Evolutionary conservation across 2,113 vertebrate genomes (phyloP).

Genomic region (Halichoeres trimaculatus): DNA sequence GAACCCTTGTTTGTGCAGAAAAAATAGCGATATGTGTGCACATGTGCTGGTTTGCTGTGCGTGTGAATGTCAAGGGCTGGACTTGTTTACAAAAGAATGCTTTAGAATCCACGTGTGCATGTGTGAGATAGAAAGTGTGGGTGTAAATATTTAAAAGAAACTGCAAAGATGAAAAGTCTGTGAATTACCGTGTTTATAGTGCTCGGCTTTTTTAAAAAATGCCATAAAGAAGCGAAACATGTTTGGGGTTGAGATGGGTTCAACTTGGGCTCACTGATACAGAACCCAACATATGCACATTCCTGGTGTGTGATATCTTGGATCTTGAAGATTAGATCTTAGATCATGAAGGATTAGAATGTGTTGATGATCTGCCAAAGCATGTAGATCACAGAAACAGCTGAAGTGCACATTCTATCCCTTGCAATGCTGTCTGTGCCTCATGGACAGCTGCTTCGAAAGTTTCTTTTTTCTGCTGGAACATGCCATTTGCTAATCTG

Average conservation of each 20-base stretch:
- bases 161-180: neutral
- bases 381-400: too few species aligned
- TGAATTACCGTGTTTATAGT: neutral
- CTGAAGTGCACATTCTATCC: too few species aligned
- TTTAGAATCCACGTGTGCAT: slow-evolving; percentile 3
- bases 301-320: too few species aligned
- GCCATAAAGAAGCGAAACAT: neutral
- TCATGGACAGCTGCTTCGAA: too few species aligned
- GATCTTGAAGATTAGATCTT: too few species aligned
- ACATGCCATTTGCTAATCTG: too few species aligned
- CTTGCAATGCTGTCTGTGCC: too few species aligned
- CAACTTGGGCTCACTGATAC: slow-evolving; percentile 2
- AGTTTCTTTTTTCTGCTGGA: too few species aligned
- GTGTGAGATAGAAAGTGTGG: neutral
- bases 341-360: too few species aligned
- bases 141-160: slow-evolving; percentile 26
- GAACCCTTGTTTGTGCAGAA: slow-evolving; percentile 33
- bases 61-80: slow-evolving; percentile 38
- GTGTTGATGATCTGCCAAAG: too few species aligned
- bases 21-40: slow-evolving; percentile 26
- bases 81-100: slow-evolving; percentile 38
- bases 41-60: slow-evolving; percentile 19
- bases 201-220: slow-evolving; percentile 18
- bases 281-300: neutral
- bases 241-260: neutral